Percentiles rank a stretch among this genome's conserved stretches.
Conservation (phyloP, 35 echinoderm and acorn worm species). For the Chiridota heheva region DNA sequence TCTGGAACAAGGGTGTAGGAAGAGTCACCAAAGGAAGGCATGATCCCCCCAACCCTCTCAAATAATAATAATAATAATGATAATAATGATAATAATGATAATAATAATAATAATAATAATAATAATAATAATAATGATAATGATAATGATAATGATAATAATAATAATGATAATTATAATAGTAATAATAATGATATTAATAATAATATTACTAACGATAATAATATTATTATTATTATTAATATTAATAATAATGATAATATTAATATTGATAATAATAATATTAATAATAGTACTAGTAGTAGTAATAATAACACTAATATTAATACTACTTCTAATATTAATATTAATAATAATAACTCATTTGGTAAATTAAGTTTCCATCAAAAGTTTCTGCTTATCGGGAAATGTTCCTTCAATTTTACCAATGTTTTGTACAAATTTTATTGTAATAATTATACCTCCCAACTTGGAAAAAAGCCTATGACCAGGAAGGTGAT, state of each 20-base stretch:
- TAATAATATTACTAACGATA: not conserved
- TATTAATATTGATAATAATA: too few species aligned
- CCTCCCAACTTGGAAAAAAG: too few species aligned
- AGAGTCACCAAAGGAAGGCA: not conserved
- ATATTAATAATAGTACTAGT: not conserved
- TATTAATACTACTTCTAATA: not conserved
- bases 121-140: not conserved
- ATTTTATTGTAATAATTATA: too few species aligned
- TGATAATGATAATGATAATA: not conserved
- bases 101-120: not conserved
- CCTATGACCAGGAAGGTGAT: too few species aligned
- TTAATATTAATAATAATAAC: not conserved
- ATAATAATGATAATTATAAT: not conserved
- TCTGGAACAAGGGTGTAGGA: too few species aligned
- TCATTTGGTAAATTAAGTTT: not conserved
- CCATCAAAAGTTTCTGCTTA: not conserved
- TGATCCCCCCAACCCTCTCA: not conserved
- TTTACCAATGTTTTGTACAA: too few species aligned
- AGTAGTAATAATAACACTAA: too few species aligned
- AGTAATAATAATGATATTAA: constrained; percentile 3
- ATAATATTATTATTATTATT: constrained; percentile 7
- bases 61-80: not conserved
- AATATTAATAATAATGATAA: not conserved
- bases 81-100: not conserved
- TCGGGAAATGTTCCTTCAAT: too few species aligned